Base-by-base conservation (phyloP, 2,113 vertebrate genomes). In the Fulmarus glacialis region DNA sequence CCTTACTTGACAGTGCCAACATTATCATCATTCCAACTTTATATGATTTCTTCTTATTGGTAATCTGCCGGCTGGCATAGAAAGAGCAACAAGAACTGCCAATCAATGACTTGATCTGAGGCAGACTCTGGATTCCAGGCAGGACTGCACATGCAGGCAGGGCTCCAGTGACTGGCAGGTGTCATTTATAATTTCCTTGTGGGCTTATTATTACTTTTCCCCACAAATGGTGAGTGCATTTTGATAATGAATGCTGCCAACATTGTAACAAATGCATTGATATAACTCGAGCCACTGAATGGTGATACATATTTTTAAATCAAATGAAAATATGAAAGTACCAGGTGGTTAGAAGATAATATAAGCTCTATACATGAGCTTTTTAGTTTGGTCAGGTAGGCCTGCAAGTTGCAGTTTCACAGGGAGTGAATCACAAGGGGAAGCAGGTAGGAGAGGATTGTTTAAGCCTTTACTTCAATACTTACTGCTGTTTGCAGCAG, bases 401-500 rank as follows among this genome's bases (percentile, higher is more conserved):
- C 38, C 38, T 7, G 6, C 22, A n/a, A 59, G 53, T 17, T 66
- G 43, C 23, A 38, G 30, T 53, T 93, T 82, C 32, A 62, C 42
- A 58, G 18, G 27, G 36, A 67, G 27, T 15, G 32, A 95, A 82
- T 59, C 68, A n/a, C 34, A 42, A 43, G 34, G 10, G 21, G 18
- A 75, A 84, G 36, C 4, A 64, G 30, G 52, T 50, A 55, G 50
- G 11, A 52, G 11, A 85, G 53, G 34, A 56, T 8, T 79, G 36
- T 87, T 79, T 58, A 80, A 94, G 45, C 48, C 42, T 85, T 82
- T 89, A 67, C 67, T 86, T 88, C 92, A 90, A n/a, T 30, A 70
- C 26, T 90, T 95, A 47, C 21, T 96, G 88, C 91, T 96, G 89
- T 95, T 95, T 95, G 77, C 81, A 94, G 87, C 73, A 91, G 70